Percentiles rank a stretch among this genome's conserved stretches.
Conservation (phyloP, 1,140 invertebrate genomes). For the Planococcus citri region DNA sequence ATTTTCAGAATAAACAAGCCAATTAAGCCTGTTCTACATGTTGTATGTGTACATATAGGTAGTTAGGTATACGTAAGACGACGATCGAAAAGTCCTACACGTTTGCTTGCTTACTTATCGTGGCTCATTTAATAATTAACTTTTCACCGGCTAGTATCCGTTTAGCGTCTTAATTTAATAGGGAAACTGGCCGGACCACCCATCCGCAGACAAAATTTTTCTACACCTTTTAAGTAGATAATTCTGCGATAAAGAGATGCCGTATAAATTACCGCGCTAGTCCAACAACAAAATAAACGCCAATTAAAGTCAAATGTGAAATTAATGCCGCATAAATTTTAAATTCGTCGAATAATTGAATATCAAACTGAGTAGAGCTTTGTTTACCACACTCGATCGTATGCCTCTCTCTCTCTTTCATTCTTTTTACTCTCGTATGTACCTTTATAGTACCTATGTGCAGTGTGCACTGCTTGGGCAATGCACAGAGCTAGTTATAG, state of each 20-base stretch:
- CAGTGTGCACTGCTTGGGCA: too few relatives aligned
- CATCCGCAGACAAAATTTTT: background rate
- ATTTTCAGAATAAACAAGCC: background rate
- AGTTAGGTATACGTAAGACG: too few relatives aligned
- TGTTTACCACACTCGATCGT: background rate
- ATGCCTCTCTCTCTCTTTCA: background rate
- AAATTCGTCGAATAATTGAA: conserved; percentile 13
- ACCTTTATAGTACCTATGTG: too few relatives aligned
- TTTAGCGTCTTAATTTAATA: conserved; percentile 4
- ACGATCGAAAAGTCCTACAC: background rate
- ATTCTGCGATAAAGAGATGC: background rate
- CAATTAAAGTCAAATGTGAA: conserved; percentile 18
- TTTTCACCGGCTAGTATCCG: background rate
- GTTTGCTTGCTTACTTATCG: too few relatives aligned
- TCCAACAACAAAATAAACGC: conserved; percentile 8
- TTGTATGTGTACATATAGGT: background rate
- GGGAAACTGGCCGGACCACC: background rate
- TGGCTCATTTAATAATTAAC: conserved; percentile 1
- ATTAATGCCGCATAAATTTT: conserved; percentile 15
- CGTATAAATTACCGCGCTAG: background rate
- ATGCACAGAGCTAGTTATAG: background rate
- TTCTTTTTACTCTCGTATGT: background rate
- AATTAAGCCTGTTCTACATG: background rate
- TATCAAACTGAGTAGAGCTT: background rate
- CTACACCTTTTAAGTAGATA: background rate